Evolutionary conservation across 1,140 invertebrate species (phyloP).

Genomic region (Onthophagus taurus): DNA sequence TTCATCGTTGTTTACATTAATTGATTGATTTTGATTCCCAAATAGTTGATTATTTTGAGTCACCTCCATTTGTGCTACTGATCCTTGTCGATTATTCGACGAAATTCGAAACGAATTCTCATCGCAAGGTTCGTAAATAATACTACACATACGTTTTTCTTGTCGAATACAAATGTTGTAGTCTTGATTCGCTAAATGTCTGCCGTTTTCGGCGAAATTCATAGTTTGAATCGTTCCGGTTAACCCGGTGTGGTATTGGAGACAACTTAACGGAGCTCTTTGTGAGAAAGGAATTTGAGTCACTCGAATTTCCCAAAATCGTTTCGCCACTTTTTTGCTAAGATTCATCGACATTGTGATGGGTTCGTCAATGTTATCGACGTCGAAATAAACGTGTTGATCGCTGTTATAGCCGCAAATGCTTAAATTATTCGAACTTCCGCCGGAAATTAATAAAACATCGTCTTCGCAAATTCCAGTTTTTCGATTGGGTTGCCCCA

Average conservation of each 20-base stretch:
- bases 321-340: slow-evolving; percentile 45
- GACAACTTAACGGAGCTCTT: slow-evolving; percentile 60
- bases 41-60: slow-evolving; percentile 19
- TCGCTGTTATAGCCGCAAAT: slow-evolving; percentile 75
- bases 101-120: slow-evolving; percentile 68
- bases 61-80: slow-evolving; percentile 15
- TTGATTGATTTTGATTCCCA: not conserved
- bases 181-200: slow-evolving; percentile 67
- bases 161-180: slow-evolving; percentile 68
- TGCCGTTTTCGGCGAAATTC: slow-evolving; percentile 70
- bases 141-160: slow-evolving; percentile 59
- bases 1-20: slow-evolving; percentile 17
- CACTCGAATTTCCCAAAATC: slow-evolving; percentile 68
- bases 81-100: slow-evolving; percentile 30
- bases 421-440: slow-evolving; percentile 46
- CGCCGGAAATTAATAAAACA: slow-evolving; percentile 51
- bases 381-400: slow-evolving; percentile 66
- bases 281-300: slow-evolving; percentile 56
- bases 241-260: slow-evolving; percentile 55
- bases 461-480: slow-evolving; percentile 71
- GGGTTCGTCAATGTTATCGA: slow-evolving; percentile 44
- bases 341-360: slow-evolving; percentile 47
- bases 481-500: slow-evolving; percentile 69
- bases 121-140: slow-evolving; percentile 66
- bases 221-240: slow-evolving; percentile 58